Evolutionary conservation across 2,113 vertebrate genomes (phyloP), one percentile per base, ranked within the genome.

Genomic region (Synodontis membranacea): DNA sequence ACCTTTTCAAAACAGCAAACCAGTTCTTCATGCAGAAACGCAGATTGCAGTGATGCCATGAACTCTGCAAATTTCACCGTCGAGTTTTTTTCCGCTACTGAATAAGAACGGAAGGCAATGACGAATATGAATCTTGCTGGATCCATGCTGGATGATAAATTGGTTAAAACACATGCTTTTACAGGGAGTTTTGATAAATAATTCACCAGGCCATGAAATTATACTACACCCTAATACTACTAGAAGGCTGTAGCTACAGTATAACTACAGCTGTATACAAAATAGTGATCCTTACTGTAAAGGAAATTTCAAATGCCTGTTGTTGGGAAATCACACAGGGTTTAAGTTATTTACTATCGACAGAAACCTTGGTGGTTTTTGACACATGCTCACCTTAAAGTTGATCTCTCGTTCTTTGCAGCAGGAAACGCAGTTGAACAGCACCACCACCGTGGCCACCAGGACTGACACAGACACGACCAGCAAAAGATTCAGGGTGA

Each of bases 361-460:
- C 37, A 75, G 75, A 78, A 52, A 34, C n/a, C 0, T 5, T 2
- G 21, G 46, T 34, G 48, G 76, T 54, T 54, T 79, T 17, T n/a
- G 66, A 54, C 34, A 50, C 66, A 17, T 54, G 95, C 96, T 93
- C 85, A 99, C 98, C 97, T 99, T 99, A 92, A 99, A 99, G 93
- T 98, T 95, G 92, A 99, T 98, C 92, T 98, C 97, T 0, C 94
- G 96, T 87, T 98, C 96, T 93, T 99, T 99, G 92, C 98, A 99
- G 95, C 98, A 99, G 93, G 96, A 97, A 70, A 96, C 94, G 88
- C 98, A 99, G 93, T 98, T 97, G 74, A 95, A 93, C 48, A 98
- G 93, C 90, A 97, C 81, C 80, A 97, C 92, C 48, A 97, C 92
- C 89, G 98, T 90, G 31, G 95, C 92, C 70, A 97, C 90, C 34